These are phyloP conservation scores for Lophotriccus pileatus DNA, from an alignment of 2,797 vertebrate genomes.

Conservation along the genomic window DNA sequence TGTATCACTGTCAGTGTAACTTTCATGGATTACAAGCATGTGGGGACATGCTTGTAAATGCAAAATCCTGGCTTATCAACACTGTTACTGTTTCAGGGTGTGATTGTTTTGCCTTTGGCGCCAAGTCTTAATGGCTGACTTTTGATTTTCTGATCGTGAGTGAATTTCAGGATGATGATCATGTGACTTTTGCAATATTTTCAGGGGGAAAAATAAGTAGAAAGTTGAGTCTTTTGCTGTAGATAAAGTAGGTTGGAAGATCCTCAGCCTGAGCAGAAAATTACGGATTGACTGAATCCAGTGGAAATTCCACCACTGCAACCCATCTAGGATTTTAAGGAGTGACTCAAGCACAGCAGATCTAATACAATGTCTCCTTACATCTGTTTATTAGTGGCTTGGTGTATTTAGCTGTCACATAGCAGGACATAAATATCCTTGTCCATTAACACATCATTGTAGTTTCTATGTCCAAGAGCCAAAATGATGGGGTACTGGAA, in stretches of 20 bases:
- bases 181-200: background rate
- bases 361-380: background rate
- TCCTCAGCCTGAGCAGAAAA: background rate
- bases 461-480: background rate
- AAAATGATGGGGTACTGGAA: background rate
- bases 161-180: background rate
- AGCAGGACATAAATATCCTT: background rate
- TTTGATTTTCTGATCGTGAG: background rate
- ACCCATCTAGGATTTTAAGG: background rate
- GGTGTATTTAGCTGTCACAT: background rate
- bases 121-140: background rate
- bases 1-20: background rate
- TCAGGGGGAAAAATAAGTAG: background rate
- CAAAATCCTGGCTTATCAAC: background rate
- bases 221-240: background rate
- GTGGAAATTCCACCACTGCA: background rate
- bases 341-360: background rate
- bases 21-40: background rate
- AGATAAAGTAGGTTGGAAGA: background rate
- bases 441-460: background rate
- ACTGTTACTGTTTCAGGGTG: background rate
- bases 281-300: background rate
- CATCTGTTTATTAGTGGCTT: background rate
- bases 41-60: background rate
- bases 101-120: background rate